These are phyloP conservation scores for Rhinichthys osculus DNA, from an alignment of 2,797 vertebrate genomes.

Conservation along the genomic window DNA sequence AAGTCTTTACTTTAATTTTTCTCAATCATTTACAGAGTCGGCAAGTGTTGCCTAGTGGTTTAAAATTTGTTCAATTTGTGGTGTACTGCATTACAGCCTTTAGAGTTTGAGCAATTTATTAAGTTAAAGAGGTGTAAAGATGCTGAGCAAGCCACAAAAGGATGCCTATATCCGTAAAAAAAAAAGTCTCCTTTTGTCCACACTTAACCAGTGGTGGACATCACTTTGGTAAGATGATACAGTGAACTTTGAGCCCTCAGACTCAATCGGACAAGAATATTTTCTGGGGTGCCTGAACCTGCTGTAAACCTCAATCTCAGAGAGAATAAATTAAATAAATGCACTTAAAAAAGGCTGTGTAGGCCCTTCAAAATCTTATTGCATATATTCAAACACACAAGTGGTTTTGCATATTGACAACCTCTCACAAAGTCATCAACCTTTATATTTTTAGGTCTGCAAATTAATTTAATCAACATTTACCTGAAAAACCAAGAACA, in stretches of 20 bases:
- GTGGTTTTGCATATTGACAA: not conserved
- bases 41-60: not conserved
- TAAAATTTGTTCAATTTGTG: not conserved
- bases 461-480: conserved; percentile 2
- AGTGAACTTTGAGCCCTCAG: too few relatives aligned
- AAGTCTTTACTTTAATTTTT: too few relatives aligned
- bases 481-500: not conserved
- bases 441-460: conserved; percentile 2
- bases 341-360: not conserved
- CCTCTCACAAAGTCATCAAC: not conserved
- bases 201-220: not conserved
- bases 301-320: not conserved
- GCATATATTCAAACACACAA: not conserved
- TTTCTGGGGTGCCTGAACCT: not conserved
- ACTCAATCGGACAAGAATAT: not conserved
- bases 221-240: not conserved
- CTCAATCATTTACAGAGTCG: too few relatives aligned
- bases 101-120: too few relatives aligned
- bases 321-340: not conserved
- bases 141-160: not conserved
- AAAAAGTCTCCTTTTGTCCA: not conserved
- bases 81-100: not conserved
- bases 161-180: not conserved
- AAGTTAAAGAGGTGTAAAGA: not conserved
- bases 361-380: not conserved